Conservation (phyloP, 2,888 invertebrate genomes). For the Panopea generosa region DNA sequence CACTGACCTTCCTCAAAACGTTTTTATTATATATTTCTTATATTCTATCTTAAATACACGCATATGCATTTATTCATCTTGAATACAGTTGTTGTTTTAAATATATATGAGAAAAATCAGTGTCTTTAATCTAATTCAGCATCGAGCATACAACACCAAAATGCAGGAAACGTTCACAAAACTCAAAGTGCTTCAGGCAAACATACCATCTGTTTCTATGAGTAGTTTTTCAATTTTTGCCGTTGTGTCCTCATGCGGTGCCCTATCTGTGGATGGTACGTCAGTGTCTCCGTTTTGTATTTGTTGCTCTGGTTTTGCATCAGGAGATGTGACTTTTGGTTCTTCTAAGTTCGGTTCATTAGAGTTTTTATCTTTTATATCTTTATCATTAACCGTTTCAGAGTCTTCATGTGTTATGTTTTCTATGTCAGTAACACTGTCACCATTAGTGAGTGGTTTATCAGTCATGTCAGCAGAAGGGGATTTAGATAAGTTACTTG, state of each 20-base stretch:
- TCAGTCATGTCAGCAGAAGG: too few relatives aligned
- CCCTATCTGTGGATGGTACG: background rate
- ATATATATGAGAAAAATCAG: too few relatives aligned
- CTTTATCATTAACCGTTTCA: too few relatives aligned
- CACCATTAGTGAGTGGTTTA: background rate
- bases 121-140: too few relatives aligned
- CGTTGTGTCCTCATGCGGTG: background rate
- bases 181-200: constrained; percentile 10
- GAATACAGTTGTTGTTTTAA: too few relatives aligned
- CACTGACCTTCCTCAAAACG: too few relatives aligned
- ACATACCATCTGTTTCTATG: constrained; percentile 53
- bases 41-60: too few relatives aligned
- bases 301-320: background rate
- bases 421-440: background rate
- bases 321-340: background rate
- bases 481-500: too few relatives aligned
- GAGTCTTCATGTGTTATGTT: background rate
- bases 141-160: too few relatives aligned
- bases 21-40: too few relatives aligned
- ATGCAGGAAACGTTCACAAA: constrained; percentile 15
- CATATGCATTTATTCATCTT: too few relatives aligned
- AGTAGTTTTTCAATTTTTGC: constrained; percentile 39
- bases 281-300: background rate
- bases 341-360: background rate
- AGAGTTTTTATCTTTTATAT: background rate